Base-by-base conservation (phyloP, 2,888 invertebrate species). In the Augochlorella aurata region DNA sequence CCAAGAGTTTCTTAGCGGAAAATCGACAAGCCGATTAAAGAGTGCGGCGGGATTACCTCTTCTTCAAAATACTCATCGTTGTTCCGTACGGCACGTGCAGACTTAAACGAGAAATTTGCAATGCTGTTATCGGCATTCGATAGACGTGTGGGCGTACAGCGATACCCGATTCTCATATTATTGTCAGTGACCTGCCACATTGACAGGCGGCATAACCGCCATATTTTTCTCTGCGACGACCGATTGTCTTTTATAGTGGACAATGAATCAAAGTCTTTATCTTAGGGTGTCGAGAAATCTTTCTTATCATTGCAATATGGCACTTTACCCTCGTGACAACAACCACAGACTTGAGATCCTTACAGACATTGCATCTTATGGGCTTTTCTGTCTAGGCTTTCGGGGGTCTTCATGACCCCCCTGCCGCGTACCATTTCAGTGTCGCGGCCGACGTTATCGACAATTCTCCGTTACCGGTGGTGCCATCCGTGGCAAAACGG, bases 41-140 rank as follows among this genome's bases (percentile, higher is more conserved):
- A 14, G 2, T 10, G 7, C 1, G 16, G 12, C 44, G 16, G 8
- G 12, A 29, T 80, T 84, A 91, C 90, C 89, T 91, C 65, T 90
- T 92, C 83, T 90, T 89, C 74, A 92, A 85, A 71, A 92, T 92
- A 79, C 92, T 92, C 93, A 93, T 93, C 77, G 84, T 88, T 71
- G 44, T 71, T 58, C 75, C 65, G 74, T 54, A 47, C 66, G 65
- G 58, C 80, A 85, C 87, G 77, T 82, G 83, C 76, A 72, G 69
- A 67, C 54, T 50, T 65, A 16, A 50, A 69, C 21, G 50, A 72
- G 61, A 77, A 69, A 74, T 81, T 24, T 54, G 68, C 58, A 74
- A 66, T 10, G 67, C 45, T 67, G 75, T 85, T 88, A 88, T 88
- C 87, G 74, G 74, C 82, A 86, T 82, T 86, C 66, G 82, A 82